These are phyloP conservation scores for Salarias fasciatus DNA, from an alignment of 2,797 vertebrate species.

Conservation along the genomic window DNA sequence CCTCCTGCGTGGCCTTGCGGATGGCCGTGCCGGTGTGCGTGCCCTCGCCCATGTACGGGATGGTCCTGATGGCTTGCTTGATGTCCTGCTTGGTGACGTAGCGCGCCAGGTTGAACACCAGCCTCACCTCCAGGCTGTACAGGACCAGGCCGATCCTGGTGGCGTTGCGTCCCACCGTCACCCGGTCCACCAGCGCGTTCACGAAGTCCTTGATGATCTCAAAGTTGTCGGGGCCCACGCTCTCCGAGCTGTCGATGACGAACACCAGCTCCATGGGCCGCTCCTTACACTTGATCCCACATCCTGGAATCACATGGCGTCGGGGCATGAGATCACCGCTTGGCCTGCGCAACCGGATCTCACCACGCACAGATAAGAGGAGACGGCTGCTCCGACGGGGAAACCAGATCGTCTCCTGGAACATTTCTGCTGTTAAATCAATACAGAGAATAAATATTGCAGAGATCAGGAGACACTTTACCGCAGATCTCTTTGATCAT, in stretches of 20 bases:
- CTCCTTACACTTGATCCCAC: slow-evolving; percentile 92
- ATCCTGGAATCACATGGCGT: slow-evolving; percentile 80
- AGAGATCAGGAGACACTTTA: slow-evolving; percentile 70
- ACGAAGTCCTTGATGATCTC: slow-evolving; percentile 94
- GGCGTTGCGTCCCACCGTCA: slow-evolving; percentile 89
- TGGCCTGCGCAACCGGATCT: slow-evolving; percentile 38
- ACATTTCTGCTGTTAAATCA: slow-evolving; percentile 15
- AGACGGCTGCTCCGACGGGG: slow-evolving; percentile 19
- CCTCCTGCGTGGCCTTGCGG: slow-evolving; percentile 89
- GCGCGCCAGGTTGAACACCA: slow-evolving; percentile 88
- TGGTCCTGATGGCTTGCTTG: slow-evolving; percentile 88
- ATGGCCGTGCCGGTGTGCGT: slow-evolving; percentile 91
- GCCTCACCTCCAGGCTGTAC: slow-evolving; percentile 89
- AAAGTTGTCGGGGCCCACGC: slow-evolving; percentile 92
- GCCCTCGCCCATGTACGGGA: slow-evolving; percentile 92
- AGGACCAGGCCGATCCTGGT: slow-evolving; percentile 90
- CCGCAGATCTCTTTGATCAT: slow-evolving; percentile 94
- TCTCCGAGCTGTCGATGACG: slow-evolving; percentile 94
- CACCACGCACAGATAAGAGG: slow-evolving; percentile 35
- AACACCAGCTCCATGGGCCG: slow-evolving; percentile 95
- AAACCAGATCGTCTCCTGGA: slow-evolving; percentile 23
- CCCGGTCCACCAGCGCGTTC: slow-evolving; percentile 87
- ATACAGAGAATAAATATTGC: slow-evolving; percentile 28
- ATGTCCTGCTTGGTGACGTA: slow-evolving; percentile 84
- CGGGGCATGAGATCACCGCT: slow-evolving; percentile 38